Percentiles rank a stretch among this genome's conserved stretches.
phyloP scores from a whole-genome alignment of 2,113 vertebrate genomes.

The Xiphorhynchus elegans region DNA sequence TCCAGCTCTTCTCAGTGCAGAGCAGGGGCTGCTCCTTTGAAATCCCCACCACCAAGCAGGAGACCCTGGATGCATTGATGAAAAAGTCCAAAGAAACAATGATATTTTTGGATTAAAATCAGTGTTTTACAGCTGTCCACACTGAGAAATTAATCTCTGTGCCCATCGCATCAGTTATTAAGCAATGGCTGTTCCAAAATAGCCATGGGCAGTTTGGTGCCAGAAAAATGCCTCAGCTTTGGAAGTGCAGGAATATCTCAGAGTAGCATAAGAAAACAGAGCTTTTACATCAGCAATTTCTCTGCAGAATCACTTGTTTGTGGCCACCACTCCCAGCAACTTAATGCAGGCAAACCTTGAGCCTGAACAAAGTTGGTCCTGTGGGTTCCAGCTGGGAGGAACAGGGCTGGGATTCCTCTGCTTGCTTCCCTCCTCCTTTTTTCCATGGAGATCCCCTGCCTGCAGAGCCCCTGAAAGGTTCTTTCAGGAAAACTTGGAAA shows the following conservation, averaged over 20 bases:
- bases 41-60: rapidly evolving
- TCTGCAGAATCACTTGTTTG: rapidly evolving
- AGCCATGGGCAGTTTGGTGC: background rate
- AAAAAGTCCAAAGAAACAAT: background rate
- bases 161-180: background rate
- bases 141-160: background rate
- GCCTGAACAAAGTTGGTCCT: rapidly evolving
- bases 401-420: background rate
- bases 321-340: rapidly evolving
- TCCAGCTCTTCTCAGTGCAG: background rate
- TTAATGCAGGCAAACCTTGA: background rate
- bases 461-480: background rate
- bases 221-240: constrained; percentile 29
- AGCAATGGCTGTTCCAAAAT: constrained; percentile 26
- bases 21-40: background rate
- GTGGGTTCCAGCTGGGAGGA: background rate
- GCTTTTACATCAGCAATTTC: background rate
- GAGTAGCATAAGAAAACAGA: background rate
- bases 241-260: background rate
- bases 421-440: background rate
- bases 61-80: background rate
- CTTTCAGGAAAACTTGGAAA: background rate
- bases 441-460: background rate
- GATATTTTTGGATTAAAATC: background rate
- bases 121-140: background rate